phyloP scores from a whole-genome alignment of 2,888 invertebrate species.

The Nebria salina region DNA sequence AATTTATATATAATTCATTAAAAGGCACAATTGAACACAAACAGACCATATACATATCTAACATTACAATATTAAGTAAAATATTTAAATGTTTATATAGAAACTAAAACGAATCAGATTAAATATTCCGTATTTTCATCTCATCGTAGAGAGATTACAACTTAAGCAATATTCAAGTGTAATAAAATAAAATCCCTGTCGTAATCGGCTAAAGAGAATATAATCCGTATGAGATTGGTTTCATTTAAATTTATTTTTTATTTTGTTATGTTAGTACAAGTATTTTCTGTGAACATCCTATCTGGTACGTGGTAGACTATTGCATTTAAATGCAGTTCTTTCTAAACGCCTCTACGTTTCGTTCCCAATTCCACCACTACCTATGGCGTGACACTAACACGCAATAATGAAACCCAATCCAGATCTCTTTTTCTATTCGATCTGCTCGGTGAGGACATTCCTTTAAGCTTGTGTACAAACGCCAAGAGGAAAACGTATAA shows the following conservation, averaged over 20 bases:
- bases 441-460: conserved; percentile 11
- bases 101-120: too few species aligned
- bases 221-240: neutral
- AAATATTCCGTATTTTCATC: too few species aligned
- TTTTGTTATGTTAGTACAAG: neutral
- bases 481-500: conserved; percentile 5
- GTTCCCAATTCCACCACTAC: conserved; percentile 5
- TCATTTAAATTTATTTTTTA: neutral
- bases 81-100: too few species aligned
- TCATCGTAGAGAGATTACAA: too few species aligned
- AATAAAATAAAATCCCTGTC: neutral
- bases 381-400: neutral
- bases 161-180: too few species aligned
- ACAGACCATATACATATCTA: too few species aligned
- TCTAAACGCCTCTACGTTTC: neutral
- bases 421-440: conserved; percentile 11
- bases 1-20: too few species aligned
- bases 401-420: neutral
- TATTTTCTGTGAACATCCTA: conserved; percentile 9
- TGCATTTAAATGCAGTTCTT: conserved; percentile 16
- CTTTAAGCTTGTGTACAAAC: conserved; percentile 9
- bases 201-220: neutral
- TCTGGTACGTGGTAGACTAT: neutral
- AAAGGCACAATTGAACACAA: too few species aligned
- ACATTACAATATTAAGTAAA: too few species aligned